Evolutionary conservation across 1,140 invertebrate species (phyloP).

Genomic region (Dryas iulia): DNA sequence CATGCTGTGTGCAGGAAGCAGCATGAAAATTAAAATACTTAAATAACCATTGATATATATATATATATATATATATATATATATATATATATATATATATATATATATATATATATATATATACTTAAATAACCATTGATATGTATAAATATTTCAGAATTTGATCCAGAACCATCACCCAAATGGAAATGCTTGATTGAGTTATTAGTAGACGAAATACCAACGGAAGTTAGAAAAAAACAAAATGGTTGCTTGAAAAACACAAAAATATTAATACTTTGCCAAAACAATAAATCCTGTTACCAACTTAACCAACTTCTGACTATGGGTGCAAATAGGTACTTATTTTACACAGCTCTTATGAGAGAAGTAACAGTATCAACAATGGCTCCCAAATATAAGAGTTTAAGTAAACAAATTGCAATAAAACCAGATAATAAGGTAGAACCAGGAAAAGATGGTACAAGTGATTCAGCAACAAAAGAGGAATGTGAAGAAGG

Average conservation of each 20-base stretch:
- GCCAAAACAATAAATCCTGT: slow-evolving; percentile 90
- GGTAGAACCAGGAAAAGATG: slow-evolving; percentile 22
- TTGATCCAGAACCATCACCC: slow-evolving; percentile 91
- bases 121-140: too few relatives aligned
- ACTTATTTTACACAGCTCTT: slow-evolving; percentile 81
- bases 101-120: too few relatives aligned
- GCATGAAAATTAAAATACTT: too few relatives aligned
- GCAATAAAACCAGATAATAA: slow-evolving; percentile 29
- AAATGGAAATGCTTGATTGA: slow-evolving; percentile 94
- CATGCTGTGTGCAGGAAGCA: too few relatives aligned
- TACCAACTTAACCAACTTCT: slow-evolving; percentile 88
- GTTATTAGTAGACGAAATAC: slow-evolving; percentile 89
- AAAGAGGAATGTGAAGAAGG: slow-evolving; percentile 43
- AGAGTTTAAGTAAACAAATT: slow-evolving; percentile 48
- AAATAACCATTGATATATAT: too few relatives aligned
- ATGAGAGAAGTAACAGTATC: slow-evolving; percentile 81
- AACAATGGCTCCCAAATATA: slow-evolving; percentile 79
- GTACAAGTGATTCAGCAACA: slow-evolving; percentile 26
- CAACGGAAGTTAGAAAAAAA: slow-evolving; percentile 82
- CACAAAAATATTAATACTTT: slow-evolving; percentile 90
- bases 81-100: too few relatives aligned
- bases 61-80: too few relatives aligned
- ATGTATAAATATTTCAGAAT: slow-evolving; percentile 77
- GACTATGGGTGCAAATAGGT: slow-evolving; percentile 84
- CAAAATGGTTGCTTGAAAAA: slow-evolving; percentile 70